Evolutionary conservation across 2,888 invertebrate genomes (phyloP).

Genomic region (Hybos culiciformis): DNA sequence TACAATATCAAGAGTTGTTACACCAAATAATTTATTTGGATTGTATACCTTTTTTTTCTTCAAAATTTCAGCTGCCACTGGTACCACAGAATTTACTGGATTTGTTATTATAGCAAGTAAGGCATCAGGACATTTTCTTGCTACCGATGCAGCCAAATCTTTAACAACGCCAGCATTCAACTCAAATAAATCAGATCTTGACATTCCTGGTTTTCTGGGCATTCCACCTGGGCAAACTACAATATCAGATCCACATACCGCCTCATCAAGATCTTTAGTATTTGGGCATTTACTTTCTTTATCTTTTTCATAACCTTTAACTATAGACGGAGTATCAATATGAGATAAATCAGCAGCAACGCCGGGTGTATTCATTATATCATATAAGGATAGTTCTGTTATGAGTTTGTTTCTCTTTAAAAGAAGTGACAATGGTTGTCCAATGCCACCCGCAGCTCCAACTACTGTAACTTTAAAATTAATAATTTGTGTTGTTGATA

Average conservation of each 20-base stretch:
- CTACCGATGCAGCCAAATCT: constrained; percentile 45
- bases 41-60: constrained; percentile 72
- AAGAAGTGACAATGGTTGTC: constrained; percentile 79
- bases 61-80: constrained; percentile 83
- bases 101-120: constrained; percentile 89
- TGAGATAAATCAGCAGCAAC: constrained; percentile 90
- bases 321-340: constrained; percentile 71
- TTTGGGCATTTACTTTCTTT: background rate
- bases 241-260: constrained; percentile 51
- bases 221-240: constrained; percentile 94
- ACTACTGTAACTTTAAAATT: constrained; percentile 81
- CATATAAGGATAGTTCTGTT: constrained; percentile 68
- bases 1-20: constrained; percentile 91
- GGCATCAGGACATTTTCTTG: constrained; percentile 57
- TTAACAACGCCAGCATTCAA: constrained; percentile 88
- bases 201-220: constrained; percentile 94
- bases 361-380: constrained; percentile 83
- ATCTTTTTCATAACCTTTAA: constrained; percentile 39
- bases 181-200: constrained; percentile 87
- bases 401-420: constrained; percentile 75
- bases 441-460: constrained; percentile 91
- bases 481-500: constrained; percentile 20
- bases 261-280: background rate
- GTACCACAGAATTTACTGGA: constrained; percentile 94
- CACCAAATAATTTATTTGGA: constrained; percentile 79